Evolutionary conservation across 2,797 vertebrate genomes (phyloP), one percentile per base, ranked within the genome.

Genomic region (Chaetophractus vellerosus): DNA sequence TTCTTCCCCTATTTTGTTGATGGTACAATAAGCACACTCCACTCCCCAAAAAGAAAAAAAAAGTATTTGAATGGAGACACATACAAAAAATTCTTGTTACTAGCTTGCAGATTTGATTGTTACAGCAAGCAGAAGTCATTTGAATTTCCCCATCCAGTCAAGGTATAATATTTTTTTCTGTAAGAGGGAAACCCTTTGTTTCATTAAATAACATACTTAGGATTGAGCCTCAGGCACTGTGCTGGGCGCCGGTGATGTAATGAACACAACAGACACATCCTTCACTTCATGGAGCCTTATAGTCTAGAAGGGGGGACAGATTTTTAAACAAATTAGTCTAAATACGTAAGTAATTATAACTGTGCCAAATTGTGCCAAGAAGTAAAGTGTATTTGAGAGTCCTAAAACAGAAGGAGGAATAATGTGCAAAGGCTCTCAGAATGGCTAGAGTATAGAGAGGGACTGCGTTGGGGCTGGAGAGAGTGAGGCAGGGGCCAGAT

Each of bases 311-410:
- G 45, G 72, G 38, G 88, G 38, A 55, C 23, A 31, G 36, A 59
- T 61, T 93, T 55, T 75, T 64, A 86, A 90, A 61, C 66, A 88
- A 63, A 71, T 14, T 33, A 21, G 69, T 94, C 69, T 28, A 52
- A 83, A 68, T 81, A 68, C 63, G 71, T 33, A 36, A 90, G 19
- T 33, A 87, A 79, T 64, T 68, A 52, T n/a, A 76, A 57, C 7
- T 50, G 33, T 79, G 3, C 41, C 63, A 55, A 61, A 72, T 36
- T 84, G 41, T 41, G 57, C 52, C 38, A 78, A 76, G 18, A 79
- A 64, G 45, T 64, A 57, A 6, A 48, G 7, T 63, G 18, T 66
- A 3, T 55, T 36, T 24, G 6, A 72, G 23, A 45, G 72, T 74
- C 45, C 4, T 33, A 21, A 31, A 82, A 66, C 21, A 45, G 33